Evolutionary conservation across 2,113 vertebrate genomes (phyloP), one percentile per base, ranked within the genome.

Genomic region (Pachycephala philippinensis): DNA sequence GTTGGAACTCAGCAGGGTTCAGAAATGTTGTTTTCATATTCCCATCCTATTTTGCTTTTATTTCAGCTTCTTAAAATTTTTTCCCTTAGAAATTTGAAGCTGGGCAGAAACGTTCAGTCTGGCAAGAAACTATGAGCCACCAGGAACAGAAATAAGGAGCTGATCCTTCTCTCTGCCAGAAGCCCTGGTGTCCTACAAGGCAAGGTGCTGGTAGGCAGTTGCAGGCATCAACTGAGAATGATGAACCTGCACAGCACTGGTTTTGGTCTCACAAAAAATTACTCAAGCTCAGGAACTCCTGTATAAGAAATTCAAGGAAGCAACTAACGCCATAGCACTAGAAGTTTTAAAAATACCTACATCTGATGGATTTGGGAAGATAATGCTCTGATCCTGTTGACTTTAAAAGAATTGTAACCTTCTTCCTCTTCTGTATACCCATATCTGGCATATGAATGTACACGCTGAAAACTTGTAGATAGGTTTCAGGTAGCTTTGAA

Each of bases 1-100:
- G 61, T 96, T 97, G 95, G 95, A 97, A 96, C 71, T 45, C 52
- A 87, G 60, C 64, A 69, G 68, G 35, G 80, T 93, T 93, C 80
- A 94, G 91, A 92, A 97, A 96, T 95, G 64, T 88, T 95, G 89
- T 86, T 96, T 96, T 96, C 92, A 56, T 93, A 69, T 89, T 95
- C 94, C 76, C 84, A 95, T 94, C 74, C 47, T 78, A 94, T 93
- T 95, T 91, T 95, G 94, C 93, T 92, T 89, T 95, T 80, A 92
- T 94, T 96, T 93, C 88, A 80, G 92, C 84, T 95, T 92, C 91
- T 93, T 96, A 68, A 88, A 40, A 64, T 89, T 95, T 90, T 94
- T 96, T 91, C 84, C 87, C 68, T 87, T 59, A 69, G 78, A 96
- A 95, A 93, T 85, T 40, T 5, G 8, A 94, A 90, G 68, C 93